Percentiles rank a stretch among this genome's conserved stretches.
Evolutionary conservation across 1,140 invertebrate genomes (phyloP).

Genomic region (Drosophila mauritiana): DNA sequence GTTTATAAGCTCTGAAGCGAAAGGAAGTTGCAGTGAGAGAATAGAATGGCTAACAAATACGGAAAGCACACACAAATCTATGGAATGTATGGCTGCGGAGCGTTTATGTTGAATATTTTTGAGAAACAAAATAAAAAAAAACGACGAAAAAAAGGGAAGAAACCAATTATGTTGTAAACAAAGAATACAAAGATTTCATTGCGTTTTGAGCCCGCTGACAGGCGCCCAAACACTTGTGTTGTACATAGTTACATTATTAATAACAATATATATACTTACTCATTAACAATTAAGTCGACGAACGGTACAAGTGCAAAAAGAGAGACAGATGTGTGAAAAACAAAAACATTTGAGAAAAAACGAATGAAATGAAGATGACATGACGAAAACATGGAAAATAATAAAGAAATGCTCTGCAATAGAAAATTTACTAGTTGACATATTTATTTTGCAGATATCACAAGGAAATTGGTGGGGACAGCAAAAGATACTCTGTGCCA

Average conservation of each 20-base stretch:
- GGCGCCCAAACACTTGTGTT: slow-evolving; percentile 60
- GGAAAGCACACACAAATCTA: slow-evolving; percentile 64
- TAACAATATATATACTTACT: slow-evolving; percentile 74
- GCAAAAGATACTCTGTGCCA: too few species aligned
- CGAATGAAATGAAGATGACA: slow-evolving; percentile 47
- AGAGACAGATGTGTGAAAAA: slow-evolving; percentile 42
- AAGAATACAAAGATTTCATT: slow-evolving; percentile 77
- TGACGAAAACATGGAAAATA: slow-evolving; percentile 67
- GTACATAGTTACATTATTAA: slow-evolving; percentile 79
- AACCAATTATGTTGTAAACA: slow-evolving; percentile 73
- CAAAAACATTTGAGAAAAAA: slow-evolving; percentile 43
- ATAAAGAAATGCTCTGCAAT: slow-evolving; percentile 84
- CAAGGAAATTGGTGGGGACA: background rate
- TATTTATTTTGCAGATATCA: background rate
- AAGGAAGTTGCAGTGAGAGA: slow-evolving; percentile 44
- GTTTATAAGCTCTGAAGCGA: slow-evolving; percentile 65
- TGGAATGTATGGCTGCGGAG: slow-evolving; percentile 32
- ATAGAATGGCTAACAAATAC: slow-evolving; percentile 37
- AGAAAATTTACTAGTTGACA: slow-evolving; percentile 36
- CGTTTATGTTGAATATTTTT: slow-evolving; percentile 76
- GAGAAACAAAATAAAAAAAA: slow-evolving; percentile 49
- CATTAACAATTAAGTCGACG: slow-evolving; percentile 76
- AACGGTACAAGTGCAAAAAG: slow-evolving; percentile 81
- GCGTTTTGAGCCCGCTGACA: slow-evolving; percentile 32
- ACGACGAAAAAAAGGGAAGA: slow-evolving; percentile 19